Evolutionary conservation across 2,113 vertebrate species (phyloP).

Genomic region (Pelmatolapia mariae): DNA sequence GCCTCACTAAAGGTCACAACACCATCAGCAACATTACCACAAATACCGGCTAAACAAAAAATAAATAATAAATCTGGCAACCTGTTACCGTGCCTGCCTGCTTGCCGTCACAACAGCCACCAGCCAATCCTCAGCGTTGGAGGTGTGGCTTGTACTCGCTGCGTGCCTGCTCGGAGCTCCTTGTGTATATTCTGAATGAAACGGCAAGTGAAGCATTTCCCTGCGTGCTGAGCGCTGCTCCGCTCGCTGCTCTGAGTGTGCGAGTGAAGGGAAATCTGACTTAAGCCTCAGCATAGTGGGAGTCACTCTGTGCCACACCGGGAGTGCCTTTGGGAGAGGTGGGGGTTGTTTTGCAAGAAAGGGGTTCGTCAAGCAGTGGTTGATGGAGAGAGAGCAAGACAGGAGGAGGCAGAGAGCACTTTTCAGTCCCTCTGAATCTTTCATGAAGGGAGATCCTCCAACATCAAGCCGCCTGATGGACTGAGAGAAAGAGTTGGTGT

Average conservation of each 20-base stretch:
- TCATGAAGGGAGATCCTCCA: conserved; percentile 62
- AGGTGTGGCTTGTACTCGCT: conserved; percentile 74
- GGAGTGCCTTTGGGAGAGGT: conserved; percentile 51
- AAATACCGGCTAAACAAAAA: conserved; percentile 50
- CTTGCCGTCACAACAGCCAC: conserved; percentile 55
- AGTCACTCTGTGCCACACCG: conserved; percentile 37
- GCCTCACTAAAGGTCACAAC: conserved; percentile 49
- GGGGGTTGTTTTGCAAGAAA: conserved; percentile 40
- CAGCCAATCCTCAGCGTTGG: conserved; percentile 73
- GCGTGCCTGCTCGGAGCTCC: conserved; percentile 61
- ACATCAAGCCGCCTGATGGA: conserved; percentile 40
- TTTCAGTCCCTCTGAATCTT: conserved; percentile 68
- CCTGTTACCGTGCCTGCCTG: conserved; percentile 60
- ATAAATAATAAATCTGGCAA: conserved; percentile 56
- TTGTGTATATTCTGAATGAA: conserved; percentile 72
- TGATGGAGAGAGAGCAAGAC: conserved; percentile 43
- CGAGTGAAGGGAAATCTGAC: conserved; percentile 27
- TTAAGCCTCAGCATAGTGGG: conserved; percentile 17
- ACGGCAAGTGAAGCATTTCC: conserved; percentile 54
- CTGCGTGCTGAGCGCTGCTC: conserved; percentile 32
- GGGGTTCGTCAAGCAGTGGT: conserved; percentile 44
- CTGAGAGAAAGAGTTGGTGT: conserved; percentile 33
- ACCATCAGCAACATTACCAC: conserved; percentile 53
- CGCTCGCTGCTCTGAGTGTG: conserved; percentile 22
- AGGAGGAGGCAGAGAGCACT: conserved; percentile 50